Evolutionary conservation across 2,797 vertebrate species (phyloP), one percentile per base, ranked within the genome.

Genomic region (Todus mexicanus): DNA sequence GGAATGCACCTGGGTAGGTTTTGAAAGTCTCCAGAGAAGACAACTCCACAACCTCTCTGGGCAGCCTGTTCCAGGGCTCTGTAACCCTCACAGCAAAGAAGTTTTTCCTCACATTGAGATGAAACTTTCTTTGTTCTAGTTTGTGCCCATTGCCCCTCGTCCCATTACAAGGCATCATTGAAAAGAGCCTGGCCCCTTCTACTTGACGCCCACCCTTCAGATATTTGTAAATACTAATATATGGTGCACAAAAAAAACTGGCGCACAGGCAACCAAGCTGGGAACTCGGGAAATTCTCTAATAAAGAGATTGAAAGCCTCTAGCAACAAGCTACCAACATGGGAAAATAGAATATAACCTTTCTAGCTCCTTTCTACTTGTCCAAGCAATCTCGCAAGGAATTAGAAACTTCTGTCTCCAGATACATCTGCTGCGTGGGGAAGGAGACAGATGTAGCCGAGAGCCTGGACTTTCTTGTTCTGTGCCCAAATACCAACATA

Each of bases 401-500:
- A 76, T 3, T 2, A 63, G 18, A 51, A 87, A 40, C 4, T 56
- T 65, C 22, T 73, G 8, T 43, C 12, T 70, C 31, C 57, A 72
- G 43, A 18, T 5, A 8, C 3, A 4, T 33, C 25, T 43, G 26
- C 23, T 5, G 2, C 20, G 4, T 0, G 2, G 14, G 15, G 27
- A 92, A 50, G 22, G 5, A 8, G 16, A 31, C 5, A 82, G 33
- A 59, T 7, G 9, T 8, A 71, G 37, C 13, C 86, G 73, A 73
- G 8, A 65, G 56, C n/a, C 68, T 50, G 10, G 10, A 48, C 5
- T 57, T 83, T 7, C 53, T 21, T 53, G 12, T 45, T 59, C 22
- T 72, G 7, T 47, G 31, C 35, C 54, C 53, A 48, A 56, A 70
- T 11, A 40, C 12, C 10, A 48, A 48, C 48, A 50, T 26, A 26